Evolutionary conservation across 2,113 vertebrate genomes (phyloP), one percentile per base, ranked within the genome.

Genomic region (Tachysurus fulvidraco): DNA sequence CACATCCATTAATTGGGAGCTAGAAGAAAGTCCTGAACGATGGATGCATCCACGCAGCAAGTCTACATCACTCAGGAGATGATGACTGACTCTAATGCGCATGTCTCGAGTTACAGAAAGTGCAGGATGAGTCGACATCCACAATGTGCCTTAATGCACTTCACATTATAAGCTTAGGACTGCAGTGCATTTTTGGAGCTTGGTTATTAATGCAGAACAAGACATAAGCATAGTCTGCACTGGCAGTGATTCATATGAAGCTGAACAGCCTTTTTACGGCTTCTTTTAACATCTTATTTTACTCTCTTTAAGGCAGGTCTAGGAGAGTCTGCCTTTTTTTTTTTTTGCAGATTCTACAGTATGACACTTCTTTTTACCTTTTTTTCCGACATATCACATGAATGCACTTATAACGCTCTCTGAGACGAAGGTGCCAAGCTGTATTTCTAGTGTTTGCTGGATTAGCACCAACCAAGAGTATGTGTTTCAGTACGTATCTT

Each of bases 21-120:
- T 74, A 57, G 77, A 81, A 23, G 10, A 88, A 46, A 14, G 60
- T 30, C 17, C 59, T n/a, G n/a, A 69, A 55, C 21, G 74, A 89
- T 87, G 57, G 55, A 84, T 85, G 77, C 8, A 19, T 78, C 62
- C 19, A 41, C 50, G 74, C 62, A 64, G 64, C 28, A 85, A 67
- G 86, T 59, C 69, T 16, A 55, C 46, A 64, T 86, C 73, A 83
- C 79, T 83, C 44, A 30, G 59, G 54, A 71, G 83, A 64, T 81
- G 81, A 86, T 85, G 83, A 77, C 46, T 44, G 13, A 25, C 73
- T 84, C 57, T 81, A 87, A 89, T 88, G 88, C 67, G 17, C 28
- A 55, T 10, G 30, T 62, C 83, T 89, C 85, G 54, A 36, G 81
- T 89, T 87, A 71, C 85, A 87, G 82, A 83, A n/a, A 86, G 65